Evolutionary conservation across 2,797 vertebrate species (phyloP), one percentile per base, ranked within the genome.

Genomic region (Erethizon dorsatum): DNA sequence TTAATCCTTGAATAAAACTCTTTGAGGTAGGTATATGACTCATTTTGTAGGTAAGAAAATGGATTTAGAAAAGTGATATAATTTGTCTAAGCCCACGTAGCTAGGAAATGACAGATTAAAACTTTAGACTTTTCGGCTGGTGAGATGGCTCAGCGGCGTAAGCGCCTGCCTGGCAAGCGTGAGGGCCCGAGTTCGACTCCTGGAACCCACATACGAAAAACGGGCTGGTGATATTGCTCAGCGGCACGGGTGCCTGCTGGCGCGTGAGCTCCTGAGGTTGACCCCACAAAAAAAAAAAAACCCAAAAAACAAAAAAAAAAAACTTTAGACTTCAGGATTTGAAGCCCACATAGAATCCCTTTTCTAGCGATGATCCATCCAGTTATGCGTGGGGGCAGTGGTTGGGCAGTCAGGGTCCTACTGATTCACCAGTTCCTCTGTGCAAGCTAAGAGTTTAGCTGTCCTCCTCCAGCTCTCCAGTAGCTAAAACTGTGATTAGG

Each of bases 1-100:
- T 89, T 80, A 89, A 52, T 88, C 52, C 33, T 83, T 87, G n/a
- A n/a, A n/a, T 93, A 80, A 93, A 77, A 94, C 50, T 87, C 37
- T 69, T 33, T 28, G 83, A 77, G 20, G 67, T 83, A 83, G 22
- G 14, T 87, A 73, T 45, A 75, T 5, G n/a, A 83, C 20, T 94
- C 31, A 93, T 86, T 90, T 78, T 93, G 41, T 90, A 90, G n/a
- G 24, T 88, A 91, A 79, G 31, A 91, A 92, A 65, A 73, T 13
- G 37, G 41, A 45, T 83, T 91, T 91, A 87, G 52, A 31, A 90
- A 83, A 57, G 37, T 37, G 52, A 37, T 31, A 0, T 28, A 84
- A 79, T 84, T 85, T 82, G 33, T 79, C 13, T 8, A 15, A 37
- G 47, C 11, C 52, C n/a, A 83, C 0, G 0, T 37, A 69, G 67